These are phyloP conservation scores for Nasonia longicornis DNA, from an alignment of 1,140 invertebrate genomes.

Conservation along the genomic window DNA sequence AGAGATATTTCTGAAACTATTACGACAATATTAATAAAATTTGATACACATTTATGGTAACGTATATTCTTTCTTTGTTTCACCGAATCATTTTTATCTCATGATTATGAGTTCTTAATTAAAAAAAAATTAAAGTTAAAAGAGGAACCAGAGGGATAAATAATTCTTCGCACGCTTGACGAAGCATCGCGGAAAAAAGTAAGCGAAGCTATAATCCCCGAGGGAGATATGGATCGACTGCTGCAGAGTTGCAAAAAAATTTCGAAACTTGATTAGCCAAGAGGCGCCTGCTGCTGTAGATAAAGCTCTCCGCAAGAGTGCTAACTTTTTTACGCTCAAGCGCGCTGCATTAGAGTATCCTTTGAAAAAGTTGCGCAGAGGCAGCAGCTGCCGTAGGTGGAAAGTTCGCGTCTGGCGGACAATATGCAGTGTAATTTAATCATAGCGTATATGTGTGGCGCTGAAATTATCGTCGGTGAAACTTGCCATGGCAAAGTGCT, in stretches of 20 bases:
- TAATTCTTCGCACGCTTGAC: too few relatives aligned
- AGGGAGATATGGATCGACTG: too few relatives aligned
- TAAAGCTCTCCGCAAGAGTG: neutral
- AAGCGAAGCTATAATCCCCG: too few relatives aligned
- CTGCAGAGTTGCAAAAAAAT: neutral
- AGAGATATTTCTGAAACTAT: too few relatives aligned
- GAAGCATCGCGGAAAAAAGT: too few relatives aligned
- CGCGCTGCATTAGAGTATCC: neutral
- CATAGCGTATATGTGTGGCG: neutral
- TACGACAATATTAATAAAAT: too few relatives aligned
- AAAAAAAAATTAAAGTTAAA: too few relatives aligned
- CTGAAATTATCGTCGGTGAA: slow-evolving; percentile 10
- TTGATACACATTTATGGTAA: too few relatives aligned
- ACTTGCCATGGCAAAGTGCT: slow-evolving; percentile 5
- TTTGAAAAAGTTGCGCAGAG: neutral
- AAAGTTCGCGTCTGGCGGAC: neutral
- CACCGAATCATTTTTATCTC: too few relatives aligned
- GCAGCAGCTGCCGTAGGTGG: neutral
- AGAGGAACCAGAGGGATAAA: too few relatives aligned
- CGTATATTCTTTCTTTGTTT: too few relatives aligned
- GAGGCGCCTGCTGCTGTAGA: neutral
- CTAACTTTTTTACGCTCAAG: neutral
- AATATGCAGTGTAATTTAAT: slow-evolving; percentile 8
- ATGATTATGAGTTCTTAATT: too few relatives aligned
- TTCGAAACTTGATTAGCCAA: neutral